A percentile compares a stretch with the other conserved stretches of the same genome.
Evolutionary conservation across 1,140 invertebrate species (phyloP).

Genomic region (Drosophila sucinea): DNA sequence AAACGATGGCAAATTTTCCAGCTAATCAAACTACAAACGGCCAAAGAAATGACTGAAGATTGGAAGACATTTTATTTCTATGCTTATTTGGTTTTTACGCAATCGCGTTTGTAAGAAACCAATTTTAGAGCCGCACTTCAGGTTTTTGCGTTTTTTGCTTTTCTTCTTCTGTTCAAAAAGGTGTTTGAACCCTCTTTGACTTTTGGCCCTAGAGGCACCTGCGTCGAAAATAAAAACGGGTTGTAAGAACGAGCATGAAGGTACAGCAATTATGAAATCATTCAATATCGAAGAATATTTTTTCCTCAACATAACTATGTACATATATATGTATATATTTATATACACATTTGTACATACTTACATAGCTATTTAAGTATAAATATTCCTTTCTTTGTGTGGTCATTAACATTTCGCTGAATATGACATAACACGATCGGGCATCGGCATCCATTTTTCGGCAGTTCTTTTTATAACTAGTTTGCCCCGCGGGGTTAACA

Average conservation of each 20-base stretch:
- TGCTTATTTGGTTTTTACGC: slow-evolving; percentile 52
- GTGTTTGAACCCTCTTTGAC: slow-evolving; percentile 68
- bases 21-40: slow-evolving; percentile 67
- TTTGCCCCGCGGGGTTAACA: slow-evolving; percentile 61
- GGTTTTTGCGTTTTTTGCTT: slow-evolving; percentile 29
- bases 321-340: slow-evolving; percentile 26
- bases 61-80: slow-evolving; percentile 40
- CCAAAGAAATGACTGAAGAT: slow-evolving; percentile 52
- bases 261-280: slow-evolving; percentile 58
- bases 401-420: slow-evolving; percentile 58
- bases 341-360: too few relatives aligned
- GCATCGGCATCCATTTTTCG: slow-evolving; percentile 17
- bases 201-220: slow-evolving; percentile 45
- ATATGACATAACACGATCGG: slow-evolving; percentile 63
- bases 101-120: slow-evolving; percentile 40
- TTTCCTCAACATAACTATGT: slow-evolving; percentile 44
- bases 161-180: slow-evolving; percentile 40
- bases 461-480: slow-evolving; percentile 63
- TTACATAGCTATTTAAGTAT: too few relatives aligned
- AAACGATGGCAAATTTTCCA: slow-evolving; percentile 78
- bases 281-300: slow-evolving; percentile 19
- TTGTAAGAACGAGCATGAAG: slow-evolving; percentile 55
- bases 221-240: slow-evolving; percentile 30
- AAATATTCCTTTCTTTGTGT: slow-evolving; percentile 1
- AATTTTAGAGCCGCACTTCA: slow-evolving; percentile 41